These are phyloP conservation scores for Drosophila conformis DNA, from an alignment of 2,888 invertebrate genomes.

Conservation along the genomic window DNA sequence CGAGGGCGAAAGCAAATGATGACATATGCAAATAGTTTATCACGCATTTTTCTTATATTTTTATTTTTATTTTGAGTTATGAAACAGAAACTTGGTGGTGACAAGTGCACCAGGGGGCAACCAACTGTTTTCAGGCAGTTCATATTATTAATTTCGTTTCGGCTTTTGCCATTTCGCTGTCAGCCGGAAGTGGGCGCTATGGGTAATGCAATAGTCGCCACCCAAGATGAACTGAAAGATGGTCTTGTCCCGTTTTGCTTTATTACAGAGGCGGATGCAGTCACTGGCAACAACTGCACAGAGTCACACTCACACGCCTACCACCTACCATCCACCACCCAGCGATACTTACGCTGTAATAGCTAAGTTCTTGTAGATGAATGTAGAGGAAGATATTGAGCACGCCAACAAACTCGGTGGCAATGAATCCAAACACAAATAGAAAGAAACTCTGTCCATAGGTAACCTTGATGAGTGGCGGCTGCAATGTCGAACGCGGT, in stretches of 20 bases:
- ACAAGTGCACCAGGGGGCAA: background rate
- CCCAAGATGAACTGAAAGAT: background rate
- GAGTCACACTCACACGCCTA: background rate
- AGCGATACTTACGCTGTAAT: constrained; percentile 82
- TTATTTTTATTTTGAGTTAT: background rate
- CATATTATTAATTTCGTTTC: background rate
- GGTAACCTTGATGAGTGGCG: constrained; percentile 92
- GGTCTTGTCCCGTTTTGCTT: constrained; percentile 9
- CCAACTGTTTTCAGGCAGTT: background rate
- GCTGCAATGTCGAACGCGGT: constrained; percentile 91
- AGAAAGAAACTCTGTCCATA: constrained; percentile 96
- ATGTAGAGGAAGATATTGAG: constrained; percentile 95
- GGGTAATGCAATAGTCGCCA: constrained; percentile 11
- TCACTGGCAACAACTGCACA: background rate
- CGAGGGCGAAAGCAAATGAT: background rate
- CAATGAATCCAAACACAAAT: constrained; percentile 93
- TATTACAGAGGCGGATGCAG: constrained; percentile 29
- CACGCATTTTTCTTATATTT: no score
- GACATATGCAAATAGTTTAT: background rate
- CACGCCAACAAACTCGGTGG: constrained; percentile 93
- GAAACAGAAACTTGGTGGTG: background rate
- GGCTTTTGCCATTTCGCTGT: background rate
- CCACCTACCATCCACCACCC: background rate
- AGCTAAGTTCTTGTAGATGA: constrained; percentile 83
- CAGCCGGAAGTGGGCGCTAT: constrained; percentile 18